Base-by-base conservation (phyloP, 1,140 invertebrate species). In the Diorhabda elongata region DNA sequence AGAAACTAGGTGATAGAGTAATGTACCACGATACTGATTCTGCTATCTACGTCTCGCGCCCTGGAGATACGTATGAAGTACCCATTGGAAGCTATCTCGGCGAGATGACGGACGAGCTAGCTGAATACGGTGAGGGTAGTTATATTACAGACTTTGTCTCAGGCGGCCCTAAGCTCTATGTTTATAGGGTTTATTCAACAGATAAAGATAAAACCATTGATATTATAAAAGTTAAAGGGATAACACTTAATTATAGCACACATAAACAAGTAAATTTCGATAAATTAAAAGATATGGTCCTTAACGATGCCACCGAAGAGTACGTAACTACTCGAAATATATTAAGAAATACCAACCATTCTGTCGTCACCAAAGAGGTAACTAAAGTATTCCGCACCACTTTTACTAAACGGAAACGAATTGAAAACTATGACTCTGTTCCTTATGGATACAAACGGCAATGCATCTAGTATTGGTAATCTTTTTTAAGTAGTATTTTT, bases 151-250 rank as follows among this genome's bases (percentile, higher is more conserved):
- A 26, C 26, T 11, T 26, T 26, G 76, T 78, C 62, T 41, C 80
- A 44, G 66, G 66, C 5, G 69, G 69, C 5, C 69, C 69, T 8
- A 71, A 71, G 68, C 64, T 47, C 26, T 71, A 71, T 58, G 69
- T 66, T 8, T 71, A 68, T 44, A 62, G n/a, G 0, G 58, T 64
- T 5, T 67, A 62, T 41, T 52, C 58, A 11, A 59, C 58, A 42
- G 7, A 41, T 7, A 0, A 59, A 59, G 42, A 59, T 59, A 26
- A 59, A 59, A 59, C 42, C 26, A 7, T 44, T 11, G 61, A 62
- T 43, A 62, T 62, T 6, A 61, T 69, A 11, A 69, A 69, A 64
- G 67, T 64, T 5, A 69, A 69, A 64, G 61, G 56, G 5, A 64
- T 69, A 4, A 69, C 61, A 8, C 2, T 69, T 11, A 64, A 69